phyloP scores from a whole-genome alignment of 2,113 vertebrate species.

The Petromus typicus region DNA sequence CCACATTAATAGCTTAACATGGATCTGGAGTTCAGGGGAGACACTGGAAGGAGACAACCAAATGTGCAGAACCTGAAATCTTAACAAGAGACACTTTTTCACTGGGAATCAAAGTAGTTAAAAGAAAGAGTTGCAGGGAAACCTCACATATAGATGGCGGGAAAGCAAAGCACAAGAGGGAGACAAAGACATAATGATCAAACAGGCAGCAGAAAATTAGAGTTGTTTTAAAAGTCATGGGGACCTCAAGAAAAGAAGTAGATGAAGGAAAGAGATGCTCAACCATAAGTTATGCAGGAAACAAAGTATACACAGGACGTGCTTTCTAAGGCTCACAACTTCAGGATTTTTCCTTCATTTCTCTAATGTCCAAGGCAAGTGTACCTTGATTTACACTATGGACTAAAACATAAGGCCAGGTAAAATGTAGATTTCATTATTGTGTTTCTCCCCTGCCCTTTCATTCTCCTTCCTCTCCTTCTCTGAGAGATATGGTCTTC shows the following conservation, averaged over 20 bases:
- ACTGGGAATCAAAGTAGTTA: neutral
- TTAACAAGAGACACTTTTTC: neutral
- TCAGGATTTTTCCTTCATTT: neutral
- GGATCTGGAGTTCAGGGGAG: neutral
- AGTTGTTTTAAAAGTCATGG: neutral
- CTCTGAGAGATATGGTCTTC: neutral
- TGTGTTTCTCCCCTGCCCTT: neutral
- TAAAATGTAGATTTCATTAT: neutral
- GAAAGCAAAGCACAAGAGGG: neutral
- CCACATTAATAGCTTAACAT: neutral
- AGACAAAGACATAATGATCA: neutral
- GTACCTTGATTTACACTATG: neutral
- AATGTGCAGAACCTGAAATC: accelerated
- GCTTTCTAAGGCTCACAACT: neutral
- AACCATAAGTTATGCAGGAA: neutral
- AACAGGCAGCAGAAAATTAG: neutral
- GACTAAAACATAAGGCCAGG: neutral
- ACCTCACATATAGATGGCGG: neutral
- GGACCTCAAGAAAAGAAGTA: neutral
- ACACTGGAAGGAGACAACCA: neutral
- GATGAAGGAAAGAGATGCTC: neutral
- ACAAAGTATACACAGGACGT: neutral
- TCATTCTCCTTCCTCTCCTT: neutral
- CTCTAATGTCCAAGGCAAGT: neutral
- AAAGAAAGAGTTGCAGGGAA: neutral